These are phyloP conservation scores for Bathynomus jamesi DNA, from an alignment of 1,140 invertebrate species.

Conservation along the genomic window DNA sequence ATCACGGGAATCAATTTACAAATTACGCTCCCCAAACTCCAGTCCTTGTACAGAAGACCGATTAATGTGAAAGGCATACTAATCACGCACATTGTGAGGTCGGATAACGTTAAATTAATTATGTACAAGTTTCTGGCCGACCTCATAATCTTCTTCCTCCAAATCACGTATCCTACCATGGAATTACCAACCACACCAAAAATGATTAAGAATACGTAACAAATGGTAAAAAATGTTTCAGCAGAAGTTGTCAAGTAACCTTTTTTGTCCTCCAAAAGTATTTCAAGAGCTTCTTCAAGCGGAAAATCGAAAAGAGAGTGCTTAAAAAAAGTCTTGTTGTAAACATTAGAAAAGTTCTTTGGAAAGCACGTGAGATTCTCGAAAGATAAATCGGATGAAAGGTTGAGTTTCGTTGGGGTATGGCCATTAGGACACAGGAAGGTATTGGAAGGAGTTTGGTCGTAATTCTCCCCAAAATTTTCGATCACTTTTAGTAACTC, in stretches of 20 bases:
- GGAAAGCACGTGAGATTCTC: too few species aligned
- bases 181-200: slow-evolving; percentile 45
- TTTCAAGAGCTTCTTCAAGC: neutral
- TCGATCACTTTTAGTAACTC: too few species aligned
- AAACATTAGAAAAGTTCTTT: too few species aligned
- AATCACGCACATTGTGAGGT: slow-evolving; percentile 52
- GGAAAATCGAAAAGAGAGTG: neutral
- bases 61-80: slow-evolving; percentile 56
- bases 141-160: slow-evolving; percentile 45
- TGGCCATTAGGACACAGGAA: too few species aligned
- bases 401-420: too few species aligned
- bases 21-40: slow-evolving; percentile 45
- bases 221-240: slow-evolving; percentile 33
- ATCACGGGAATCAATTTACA: slow-evolving; percentile 54
- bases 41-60: slow-evolving; percentile 42
- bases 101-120: slow-evolving; percentile 53
- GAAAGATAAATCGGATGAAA: too few species aligned
- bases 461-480: too few species aligned
- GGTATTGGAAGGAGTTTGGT: too few species aligned
- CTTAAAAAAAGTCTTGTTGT: too few species aligned
- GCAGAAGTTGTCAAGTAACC: slow-evolving; percentile 14
- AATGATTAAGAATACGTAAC: slow-evolving; percentile 44
- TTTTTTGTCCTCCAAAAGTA: neutral
- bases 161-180: slow-evolving; percentile 45
- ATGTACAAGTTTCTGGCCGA: slow-evolving; percentile 57